Evolutionary conservation across 1,140 invertebrate species (phyloP).

Genomic region (Papilio aristodemus): DNA sequence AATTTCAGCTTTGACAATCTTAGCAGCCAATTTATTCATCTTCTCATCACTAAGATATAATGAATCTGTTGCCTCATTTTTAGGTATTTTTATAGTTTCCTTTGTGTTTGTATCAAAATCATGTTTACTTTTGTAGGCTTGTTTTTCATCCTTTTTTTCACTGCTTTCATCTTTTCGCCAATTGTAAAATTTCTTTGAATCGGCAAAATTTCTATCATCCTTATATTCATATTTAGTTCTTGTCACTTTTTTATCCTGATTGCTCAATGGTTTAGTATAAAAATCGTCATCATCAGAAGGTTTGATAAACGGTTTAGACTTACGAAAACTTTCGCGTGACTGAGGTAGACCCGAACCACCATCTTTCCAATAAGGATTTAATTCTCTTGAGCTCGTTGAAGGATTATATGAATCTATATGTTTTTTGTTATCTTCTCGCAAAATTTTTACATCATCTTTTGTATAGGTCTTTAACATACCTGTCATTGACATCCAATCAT

Average conservation of each 20-base stretch:
- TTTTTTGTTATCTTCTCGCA: conserved; percentile 76
- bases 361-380: conserved; percentile 96
- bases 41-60: conserved; percentile 86
- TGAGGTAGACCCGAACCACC: conserved; percentile 90
- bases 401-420: conserved; percentile 84
- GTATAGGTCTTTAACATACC: conserved; percentile 77
- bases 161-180: conserved; percentile 51
- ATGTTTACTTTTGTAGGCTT: conserved; percentile 25
- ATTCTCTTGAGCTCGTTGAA: conserved; percentile 86
- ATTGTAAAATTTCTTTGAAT: conserved; percentile 45
- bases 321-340: conserved; percentile 51
- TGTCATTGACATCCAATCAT: conserved; percentile 82
- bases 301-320: conserved; percentile 75
- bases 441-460: conserved; percentile 72
- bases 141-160: conserved; percentile 36
- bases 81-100: conserved; percentile 31
- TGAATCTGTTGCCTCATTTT: conserved; percentile 45
- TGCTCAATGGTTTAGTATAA: conserved; percentile 47
- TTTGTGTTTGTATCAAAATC: conserved; percentile 30
- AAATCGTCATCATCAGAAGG: conserved; percentile 61
- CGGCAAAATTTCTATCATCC: conserved; percentile 39
- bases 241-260: conserved; percentile 26
- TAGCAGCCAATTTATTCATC: conserved; percentile 93
- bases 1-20: conserved; percentile 94
- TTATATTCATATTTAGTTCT: conserved; percentile 35